A percentile compares a stretch with the other conserved stretches of the same genome.
These are phyloP conservation scores for Spisula solida DNA, from an alignment of 2,888 invertebrate genomes.

Conservation along the genomic window DNA sequence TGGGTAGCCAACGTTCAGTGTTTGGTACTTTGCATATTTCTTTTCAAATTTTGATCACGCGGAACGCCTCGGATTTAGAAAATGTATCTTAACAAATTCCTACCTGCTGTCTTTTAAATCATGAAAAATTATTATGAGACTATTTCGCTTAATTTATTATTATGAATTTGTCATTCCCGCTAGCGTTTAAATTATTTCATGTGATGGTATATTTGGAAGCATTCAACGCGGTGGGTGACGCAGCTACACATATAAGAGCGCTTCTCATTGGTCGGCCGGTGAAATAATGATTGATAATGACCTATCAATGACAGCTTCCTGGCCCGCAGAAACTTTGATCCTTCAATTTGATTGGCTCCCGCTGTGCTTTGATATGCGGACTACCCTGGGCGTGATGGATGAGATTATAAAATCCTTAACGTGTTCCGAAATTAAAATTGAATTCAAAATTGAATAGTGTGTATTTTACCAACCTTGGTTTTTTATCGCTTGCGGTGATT, in stretches of 20 bases:
- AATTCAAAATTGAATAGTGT: conserved; percentile 25
- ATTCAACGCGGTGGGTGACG: conserved; percentile 49
- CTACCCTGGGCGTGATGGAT: conserved; percentile 57
- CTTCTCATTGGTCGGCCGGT: conserved; percentile 65
- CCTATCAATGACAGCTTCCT: conserved; percentile 63
- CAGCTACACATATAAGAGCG: conserved; percentile 49
- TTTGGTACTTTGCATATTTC: background rate
- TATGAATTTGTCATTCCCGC: conserved; percentile 48
- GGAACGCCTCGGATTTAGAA: background rate
- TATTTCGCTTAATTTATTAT: conserved; percentile 47
- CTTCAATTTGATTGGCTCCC: conserved; percentile 59
- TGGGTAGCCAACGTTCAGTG: background rate
- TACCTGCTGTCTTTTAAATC: conserved; percentile 1
- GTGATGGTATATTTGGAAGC: conserved; percentile 56
- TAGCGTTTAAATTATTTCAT: conserved; percentile 31
- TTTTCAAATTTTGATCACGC: background rate
- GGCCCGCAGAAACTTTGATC: conserved; percentile 70
- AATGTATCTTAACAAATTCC: conserved; percentile 24
- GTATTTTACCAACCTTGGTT: conserved; percentile 11
- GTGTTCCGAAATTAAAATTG: conserved; percentile 56
- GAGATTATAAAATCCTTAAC: conserved; percentile 56
- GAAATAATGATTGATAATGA: conserved; percentile 59
- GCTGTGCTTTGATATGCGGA: conserved; percentile 68
- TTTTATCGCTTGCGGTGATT: background rate
- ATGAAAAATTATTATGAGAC: conserved; percentile 9